These are phyloP conservation scores for Amia ocellicauda DNA, from an alignment of 2,113 vertebrate species.

Conservation along the genomic window DNA sequence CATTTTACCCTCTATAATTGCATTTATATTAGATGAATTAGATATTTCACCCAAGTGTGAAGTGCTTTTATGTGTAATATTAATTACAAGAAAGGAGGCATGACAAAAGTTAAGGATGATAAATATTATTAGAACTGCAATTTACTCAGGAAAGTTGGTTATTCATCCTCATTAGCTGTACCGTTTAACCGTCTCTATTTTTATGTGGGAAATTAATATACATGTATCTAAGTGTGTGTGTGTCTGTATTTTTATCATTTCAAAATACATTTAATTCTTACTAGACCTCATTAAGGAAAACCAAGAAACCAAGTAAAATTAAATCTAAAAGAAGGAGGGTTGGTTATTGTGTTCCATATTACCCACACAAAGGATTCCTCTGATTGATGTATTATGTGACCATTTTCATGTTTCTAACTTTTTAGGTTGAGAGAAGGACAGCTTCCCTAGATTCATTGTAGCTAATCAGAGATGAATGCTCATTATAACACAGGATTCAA, in stretches of 20 bases:
- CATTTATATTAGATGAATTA: constrained; percentile 68
- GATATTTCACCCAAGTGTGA: constrained; percentile 64
- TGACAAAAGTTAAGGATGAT: constrained; percentile 71
- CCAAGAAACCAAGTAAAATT: background rate
- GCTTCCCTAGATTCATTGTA: no score
- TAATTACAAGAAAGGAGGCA: constrained; percentile 65
- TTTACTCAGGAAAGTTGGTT: constrained; percentile 55
- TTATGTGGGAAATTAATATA: constrained; percentile 69
- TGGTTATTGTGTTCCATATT: background rate
- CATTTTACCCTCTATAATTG: constrained; percentile 61
- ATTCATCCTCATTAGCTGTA: constrained; percentile 72
- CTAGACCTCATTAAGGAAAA: constrained; percentile 44
- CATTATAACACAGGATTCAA: no score
- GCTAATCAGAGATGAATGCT: no score
- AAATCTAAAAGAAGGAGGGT: background rate
- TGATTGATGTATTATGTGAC: no score
- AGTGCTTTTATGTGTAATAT: constrained; percentile 64
- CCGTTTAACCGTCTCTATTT: constrained; percentile 47
- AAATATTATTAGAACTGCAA: constrained; percentile 59
- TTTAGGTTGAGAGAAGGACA: no score
- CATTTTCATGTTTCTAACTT: no score
- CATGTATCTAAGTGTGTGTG: constrained; percentile 55
- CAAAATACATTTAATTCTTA: constrained; percentile 48
- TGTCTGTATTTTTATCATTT: constrained; percentile 58
- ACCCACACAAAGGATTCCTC: no score